Percentiles rank a stretch among this genome's conserved stretches.
Conservation (phyloP, 2,113 vertebrate genomes). For the Origma solitaria region DNA sequence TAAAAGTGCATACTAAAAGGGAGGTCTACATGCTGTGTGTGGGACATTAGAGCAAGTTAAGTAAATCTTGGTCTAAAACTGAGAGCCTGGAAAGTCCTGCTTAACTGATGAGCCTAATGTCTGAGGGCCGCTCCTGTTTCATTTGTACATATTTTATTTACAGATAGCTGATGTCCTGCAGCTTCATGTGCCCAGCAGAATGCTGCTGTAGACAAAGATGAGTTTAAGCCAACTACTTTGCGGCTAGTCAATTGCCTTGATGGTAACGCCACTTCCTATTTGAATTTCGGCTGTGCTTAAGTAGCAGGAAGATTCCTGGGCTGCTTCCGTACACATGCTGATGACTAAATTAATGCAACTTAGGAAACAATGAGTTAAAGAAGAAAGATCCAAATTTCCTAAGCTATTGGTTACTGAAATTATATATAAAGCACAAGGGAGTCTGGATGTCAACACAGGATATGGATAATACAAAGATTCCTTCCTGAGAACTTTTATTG, state of each 20-base stretch:
- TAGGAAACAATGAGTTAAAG: not conserved
- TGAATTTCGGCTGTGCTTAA: not conserved
- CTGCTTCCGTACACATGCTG: not conserved
- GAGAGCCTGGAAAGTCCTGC: not conserved
- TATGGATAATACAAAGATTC: not conserved
- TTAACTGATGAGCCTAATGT: not conserved
- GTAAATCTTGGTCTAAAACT: not conserved
- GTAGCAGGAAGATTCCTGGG: not conserved
- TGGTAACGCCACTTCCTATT: not conserved
- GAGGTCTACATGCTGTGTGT: not conserved
- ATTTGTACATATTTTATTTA: not conserved
- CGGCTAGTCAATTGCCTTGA: not conserved
- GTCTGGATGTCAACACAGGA: not conserved
- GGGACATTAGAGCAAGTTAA: not conserved
- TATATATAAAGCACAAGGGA: not conserved
- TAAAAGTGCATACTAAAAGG: not conserved
- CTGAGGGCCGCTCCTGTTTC: not conserved
- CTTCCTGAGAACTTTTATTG: not conserved
- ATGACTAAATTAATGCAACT: not conserved
- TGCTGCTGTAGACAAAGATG: not conserved
- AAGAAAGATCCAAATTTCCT: not conserved
- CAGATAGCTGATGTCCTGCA: not conserved
- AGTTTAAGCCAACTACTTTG: not conserved
- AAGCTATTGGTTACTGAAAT: not conserved
- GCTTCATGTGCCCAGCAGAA: not conserved